phyloP scores from a whole-genome alignment of 2,797 vertebrate genomes.

The Aulostomus chinensis region DNA sequence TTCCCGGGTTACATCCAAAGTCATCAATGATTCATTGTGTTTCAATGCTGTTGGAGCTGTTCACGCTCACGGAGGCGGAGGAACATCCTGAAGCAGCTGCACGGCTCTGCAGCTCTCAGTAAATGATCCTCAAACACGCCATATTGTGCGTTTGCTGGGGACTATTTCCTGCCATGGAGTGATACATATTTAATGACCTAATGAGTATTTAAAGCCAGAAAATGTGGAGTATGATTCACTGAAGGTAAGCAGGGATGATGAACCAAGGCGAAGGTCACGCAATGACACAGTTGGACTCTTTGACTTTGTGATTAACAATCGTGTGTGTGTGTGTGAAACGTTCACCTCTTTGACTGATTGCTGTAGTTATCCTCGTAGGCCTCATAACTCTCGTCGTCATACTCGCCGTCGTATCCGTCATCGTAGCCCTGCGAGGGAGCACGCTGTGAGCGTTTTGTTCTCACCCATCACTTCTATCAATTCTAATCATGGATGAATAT shows the following conservation, averaged over 20 bases:
- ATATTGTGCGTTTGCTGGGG: constrained; percentile 14
- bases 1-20: too few species aligned
- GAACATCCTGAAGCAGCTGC: constrained; percentile 7
- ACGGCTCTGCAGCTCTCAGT: constrained; percentile 2
- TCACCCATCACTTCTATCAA: constrained; percentile 21
- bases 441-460: background rate
- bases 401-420: constrained; percentile 94
- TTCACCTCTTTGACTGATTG: constrained; percentile 91
- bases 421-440: constrained; percentile 86
- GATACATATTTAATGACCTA: constrained; percentile 14
- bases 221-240: too few species aligned
- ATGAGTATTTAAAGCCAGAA: background rate
- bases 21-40: too few species aligned
- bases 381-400: constrained; percentile 94
- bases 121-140: background rate
- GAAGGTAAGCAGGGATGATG: too few species aligned
- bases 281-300: too few species aligned
- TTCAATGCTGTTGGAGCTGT: too few species aligned
- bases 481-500: constrained; percentile 46
- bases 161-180: constrained; percentile 18
- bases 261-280: too few species aligned
- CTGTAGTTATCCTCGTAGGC: constrained; percentile 91
- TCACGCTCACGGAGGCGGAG: too few species aligned
- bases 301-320: too few species aligned
- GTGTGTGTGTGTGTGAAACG: background rate